Conservation (phyloP, 1,140 invertebrate genomes). For the Calosoma granatense region DNA sequence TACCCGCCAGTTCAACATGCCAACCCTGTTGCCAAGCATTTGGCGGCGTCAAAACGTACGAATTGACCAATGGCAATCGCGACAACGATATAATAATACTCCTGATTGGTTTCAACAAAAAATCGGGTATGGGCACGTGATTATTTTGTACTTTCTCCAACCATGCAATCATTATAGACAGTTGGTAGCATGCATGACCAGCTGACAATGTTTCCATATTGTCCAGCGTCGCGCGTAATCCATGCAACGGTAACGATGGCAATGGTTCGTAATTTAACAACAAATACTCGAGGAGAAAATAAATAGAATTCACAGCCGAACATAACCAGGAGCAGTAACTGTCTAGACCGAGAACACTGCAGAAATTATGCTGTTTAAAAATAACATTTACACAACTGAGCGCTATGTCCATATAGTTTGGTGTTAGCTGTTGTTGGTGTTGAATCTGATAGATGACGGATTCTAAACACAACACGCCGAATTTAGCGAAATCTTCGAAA, state of each 20-base stretch:
- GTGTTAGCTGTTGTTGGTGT: slow-evolving; percentile 17
- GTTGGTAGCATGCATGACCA: slow-evolving; percentile 36
- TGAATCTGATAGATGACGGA: slow-evolving; percentile 35
- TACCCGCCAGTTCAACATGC: slow-evolving; percentile 37
- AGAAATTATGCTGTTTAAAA: slow-evolving; percentile 32
- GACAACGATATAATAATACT: slow-evolving; percentile 45
- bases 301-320: slow-evolving; percentile 35
- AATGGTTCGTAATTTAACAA: slow-evolving; percentile 27
- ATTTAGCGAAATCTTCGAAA: slow-evolving; percentile 45
- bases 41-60: slow-evolving; percentile 53
- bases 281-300: slow-evolving; percentile 26
- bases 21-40: slow-evolving; percentile 56
- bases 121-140: slow-evolving; percentile 32
- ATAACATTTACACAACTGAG: slow-evolving; percentile 36
- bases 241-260: slow-evolving; percentile 23
- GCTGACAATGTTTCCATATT: slow-evolving; percentile 30
- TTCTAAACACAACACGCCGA: slow-evolving; percentile 51
- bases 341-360: slow-evolving; percentile 30
- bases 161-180: slow-evolving; percentile 41
- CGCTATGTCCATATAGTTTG: slow-evolving; percentile 22
- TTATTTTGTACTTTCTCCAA: slow-evolving; percentile 31
- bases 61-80: slow-evolving; percentile 54
- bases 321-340: slow-evolving; percentile 37
- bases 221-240: slow-evolving; percentile 30
- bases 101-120: slow-evolving; percentile 33